A percentile compares a stretch with the other conserved stretches of the same genome.
phyloP scores from a whole-genome alignment of 35 echinoderm and acorn worm genomes.

The Chiridota heheva region DNA sequence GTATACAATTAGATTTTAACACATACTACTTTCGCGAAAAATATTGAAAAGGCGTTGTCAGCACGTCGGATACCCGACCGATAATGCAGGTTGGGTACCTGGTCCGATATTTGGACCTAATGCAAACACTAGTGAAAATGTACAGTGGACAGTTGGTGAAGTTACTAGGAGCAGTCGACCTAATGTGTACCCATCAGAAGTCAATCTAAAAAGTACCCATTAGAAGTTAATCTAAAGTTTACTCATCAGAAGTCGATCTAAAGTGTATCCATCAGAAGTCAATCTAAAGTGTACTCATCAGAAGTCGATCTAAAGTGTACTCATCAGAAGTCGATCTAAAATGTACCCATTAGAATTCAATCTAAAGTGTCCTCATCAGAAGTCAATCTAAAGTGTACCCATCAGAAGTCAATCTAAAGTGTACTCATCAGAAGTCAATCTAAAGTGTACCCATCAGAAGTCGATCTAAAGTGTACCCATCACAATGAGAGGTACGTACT shows the following conservation, averaged over 20 bases:
- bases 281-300: conserved; percentile 28
- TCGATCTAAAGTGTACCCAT: conserved; percentile 27
- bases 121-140: too few relatives aligned
- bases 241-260: conserved; percentile 26
- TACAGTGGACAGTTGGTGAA: conserved; percentile 11
- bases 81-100: too few relatives aligned
- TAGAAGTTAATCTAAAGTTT: conserved; percentile 22
- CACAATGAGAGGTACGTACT: conserved; percentile 7
- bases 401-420: too few relatives aligned
- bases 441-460: conserved; percentile 23
- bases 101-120: too few relatives aligned
- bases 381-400: conserved; percentile 15
- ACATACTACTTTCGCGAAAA: too few relatives aligned
- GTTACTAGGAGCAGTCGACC: conserved; percentile 14
- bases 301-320: conserved; percentile 23
- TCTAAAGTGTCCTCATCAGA: too few relatives aligned
- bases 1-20: too few relatives aligned
- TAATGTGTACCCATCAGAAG: conserved; percentile 22
- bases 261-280: conserved; percentile 24
- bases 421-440: conserved; percentile 8
- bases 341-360: conserved; percentile 21
- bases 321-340: conserved; percentile 15
- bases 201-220: conserved; percentile 17
- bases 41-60: too few relatives aligned
- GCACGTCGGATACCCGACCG: too few relatives aligned